Percentiles rank a stretch among this genome's conserved stretches.
Conservation (phyloP, 2,888 invertebrate genomes). For the Aromia moschata region DNA sequence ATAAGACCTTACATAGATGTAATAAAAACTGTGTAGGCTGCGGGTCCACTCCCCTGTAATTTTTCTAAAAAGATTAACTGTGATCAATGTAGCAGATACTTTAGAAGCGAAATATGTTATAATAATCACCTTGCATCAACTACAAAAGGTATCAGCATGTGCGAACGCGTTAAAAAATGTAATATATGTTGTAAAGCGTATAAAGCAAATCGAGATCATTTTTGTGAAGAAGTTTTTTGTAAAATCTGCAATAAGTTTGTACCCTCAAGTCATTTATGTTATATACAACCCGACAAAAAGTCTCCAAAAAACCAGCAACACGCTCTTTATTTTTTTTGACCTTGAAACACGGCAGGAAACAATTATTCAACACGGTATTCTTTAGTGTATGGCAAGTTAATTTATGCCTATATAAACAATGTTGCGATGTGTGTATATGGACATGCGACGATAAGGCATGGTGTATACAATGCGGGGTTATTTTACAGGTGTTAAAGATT, state of each 20-base stretch:
- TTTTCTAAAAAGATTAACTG: not conserved
- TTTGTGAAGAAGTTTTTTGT: conserved; percentile 29
- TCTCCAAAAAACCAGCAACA: conserved; percentile 9
- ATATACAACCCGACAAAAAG: not conserved
- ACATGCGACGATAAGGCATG: not conserved
- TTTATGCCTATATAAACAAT: conserved; percentile 29
- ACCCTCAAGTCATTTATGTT: not conserved
- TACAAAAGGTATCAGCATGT: conserved; percentile 18
- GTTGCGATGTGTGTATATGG: conserved; percentile 23
- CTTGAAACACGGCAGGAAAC: conserved; percentile 27
- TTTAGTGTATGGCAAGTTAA: conserved; percentile 25
- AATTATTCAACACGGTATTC: conserved; percentile 11
- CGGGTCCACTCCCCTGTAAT: not conserved
- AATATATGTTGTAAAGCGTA: conserved; percentile 19
- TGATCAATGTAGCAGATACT: not conserved
- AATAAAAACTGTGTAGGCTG: conserved; percentile 21
- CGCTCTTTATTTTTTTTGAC: conserved; percentile 31
- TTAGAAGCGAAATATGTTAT: conserved; percentile 17
- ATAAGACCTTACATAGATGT: conserved; percentile 3
- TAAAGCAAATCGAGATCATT: conserved; percentile 13
- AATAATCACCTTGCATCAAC: conserved; percentile 12
- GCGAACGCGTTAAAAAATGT: conserved; percentile 19
- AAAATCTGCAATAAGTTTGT: conserved; percentile 12
- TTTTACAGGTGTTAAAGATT: conserved; percentile 3
- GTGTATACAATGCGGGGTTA: conserved; percentile 22